These are phyloP conservation scores for Folsomia candida DNA, from an alignment of 2,888 invertebrate genomes.

Conservation along the genomic window DNA sequence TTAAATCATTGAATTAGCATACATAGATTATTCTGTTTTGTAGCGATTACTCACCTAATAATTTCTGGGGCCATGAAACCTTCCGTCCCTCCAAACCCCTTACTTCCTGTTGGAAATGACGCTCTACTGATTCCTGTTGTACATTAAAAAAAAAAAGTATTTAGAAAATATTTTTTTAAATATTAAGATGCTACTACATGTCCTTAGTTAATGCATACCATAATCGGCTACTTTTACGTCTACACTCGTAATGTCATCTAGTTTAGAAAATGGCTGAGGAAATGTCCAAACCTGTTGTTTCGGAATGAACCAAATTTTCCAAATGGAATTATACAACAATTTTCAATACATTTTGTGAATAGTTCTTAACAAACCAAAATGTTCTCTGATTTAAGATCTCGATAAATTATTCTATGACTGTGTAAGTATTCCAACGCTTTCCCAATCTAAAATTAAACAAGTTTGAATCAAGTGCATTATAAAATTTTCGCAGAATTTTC, in stretches of 20 bases:
- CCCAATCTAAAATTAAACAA: constrained; percentile 63
- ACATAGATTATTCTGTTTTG: too few relatives aligned
- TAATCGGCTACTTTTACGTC: constrained; percentile 96
- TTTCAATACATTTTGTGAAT: too few relatives aligned
- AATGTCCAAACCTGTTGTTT: too few relatives aligned
- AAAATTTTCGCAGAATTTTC: too few relatives aligned
- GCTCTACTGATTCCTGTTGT: constrained; percentile 84
- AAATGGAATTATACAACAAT: too few relatives aligned
- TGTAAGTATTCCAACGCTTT: constrained; percentile 94
- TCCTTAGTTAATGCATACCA: constrained; percentile 59
- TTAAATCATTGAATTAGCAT: too few relatives aligned
- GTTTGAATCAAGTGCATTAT: neutral
- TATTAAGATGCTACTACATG: too few relatives aligned
- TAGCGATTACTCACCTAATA: too few relatives aligned
- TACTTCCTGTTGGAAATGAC: constrained; percentile 84
- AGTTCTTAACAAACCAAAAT: too few relatives aligned
- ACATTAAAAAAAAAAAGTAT: constrained; percentile 28
- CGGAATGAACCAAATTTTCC: too few relatives aligned
- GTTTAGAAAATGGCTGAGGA: constrained; percentile 66
- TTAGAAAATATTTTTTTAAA: neutral
- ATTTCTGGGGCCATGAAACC: constrained; percentile 91
- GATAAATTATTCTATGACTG: constrained; percentile 85
- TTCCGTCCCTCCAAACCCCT: constrained; percentile 97
- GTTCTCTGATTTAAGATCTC: constrained; percentile 93
- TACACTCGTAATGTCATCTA: constrained; percentile 55